Base-by-base conservation (phyloP, 1,140 invertebrate genomes). In the Eciton burchellii region DNA sequence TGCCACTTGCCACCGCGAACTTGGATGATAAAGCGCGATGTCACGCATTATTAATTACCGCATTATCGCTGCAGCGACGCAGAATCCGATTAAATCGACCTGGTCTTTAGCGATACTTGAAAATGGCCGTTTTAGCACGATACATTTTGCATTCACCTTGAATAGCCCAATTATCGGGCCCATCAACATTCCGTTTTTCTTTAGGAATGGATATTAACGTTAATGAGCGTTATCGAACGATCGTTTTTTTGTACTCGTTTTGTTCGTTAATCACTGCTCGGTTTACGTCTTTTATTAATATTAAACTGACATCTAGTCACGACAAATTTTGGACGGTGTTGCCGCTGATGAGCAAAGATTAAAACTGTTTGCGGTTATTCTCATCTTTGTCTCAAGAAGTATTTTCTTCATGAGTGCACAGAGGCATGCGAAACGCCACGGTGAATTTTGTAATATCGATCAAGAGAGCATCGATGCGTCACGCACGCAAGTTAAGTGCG, bases 41-140 rank as follows among this genome's bases (percentile, higher is more conserved):
- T 52, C 43, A 76, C 26, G 72, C 43, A 52, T 76, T 76, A 63
- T 76, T 76, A 76, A 76, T 76, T 76, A 65, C 72, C 35, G 26
- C 43, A 65, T 65, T 76, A 49, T 76, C 43, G 45, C 63, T 52
- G 43, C 72, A 52, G 63, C 49, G 49, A 65, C 41, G 43, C 26
- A 74, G 43, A 63, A 12, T 41, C 26, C 72, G 26, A 65, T 76
- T 65, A 76, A 76, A 65, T 76, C 72, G 26, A 65, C 6, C 9
- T n/a, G 41, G 43, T 74, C 43, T 63, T 76, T 65, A 76, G 14
- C 59, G 24, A 63, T 11, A 26, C 26, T 63, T 60, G 43, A 52
- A 76, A 65, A 65, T 76, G 60, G 26, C n/a, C 43, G 43, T n/a
- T 49, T 49, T 63, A 35, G 59, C 43, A 65, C 19, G 29, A 65